These are phyloP conservation scores for Megalops atlanticus DNA, from an alignment of 2,113 vertebrate genomes.

Conservation along the genomic window DNA sequence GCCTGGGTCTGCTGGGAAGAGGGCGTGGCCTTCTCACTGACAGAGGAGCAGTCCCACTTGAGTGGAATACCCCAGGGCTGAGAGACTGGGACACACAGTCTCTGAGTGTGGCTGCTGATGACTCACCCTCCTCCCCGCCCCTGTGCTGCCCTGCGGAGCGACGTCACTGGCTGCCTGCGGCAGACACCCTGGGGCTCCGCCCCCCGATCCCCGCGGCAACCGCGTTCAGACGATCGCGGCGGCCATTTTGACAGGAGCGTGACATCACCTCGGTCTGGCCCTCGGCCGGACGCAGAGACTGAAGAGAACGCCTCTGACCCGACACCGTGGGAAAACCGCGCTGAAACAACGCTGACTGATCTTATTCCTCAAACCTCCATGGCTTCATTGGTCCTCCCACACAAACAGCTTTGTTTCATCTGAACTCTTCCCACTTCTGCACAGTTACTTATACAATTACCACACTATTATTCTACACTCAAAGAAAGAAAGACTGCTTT, in stretches of 20 bases:
- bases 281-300: neutral
- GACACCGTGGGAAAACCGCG: neutral
- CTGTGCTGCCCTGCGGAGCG: neutral
- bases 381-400: no score
- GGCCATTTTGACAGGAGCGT: neutral
- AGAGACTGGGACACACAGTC: neutral
- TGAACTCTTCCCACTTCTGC: neutral
- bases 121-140: neutral
- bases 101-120: conserved; percentile 12
- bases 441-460: neutral
- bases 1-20: neutral
- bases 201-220: neutral
- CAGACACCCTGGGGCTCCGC: neutral
- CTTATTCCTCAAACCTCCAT: no score
- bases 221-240: conserved; percentile 16
- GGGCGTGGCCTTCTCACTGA: no score
- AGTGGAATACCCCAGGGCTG: neutral
- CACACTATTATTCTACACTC: neutral
- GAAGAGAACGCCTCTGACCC: neutral
- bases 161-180: conserved; percentile 18
- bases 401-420: neutral
- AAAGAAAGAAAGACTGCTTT: neutral
- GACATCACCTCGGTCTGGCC: neutral
- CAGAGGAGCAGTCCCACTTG: neutral
- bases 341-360: neutral